These are phyloP conservation scores for Benitochromis conjunctus DNA, from an alignment of 2,113 vertebrate species.

Conservation along the genomic window DNA sequence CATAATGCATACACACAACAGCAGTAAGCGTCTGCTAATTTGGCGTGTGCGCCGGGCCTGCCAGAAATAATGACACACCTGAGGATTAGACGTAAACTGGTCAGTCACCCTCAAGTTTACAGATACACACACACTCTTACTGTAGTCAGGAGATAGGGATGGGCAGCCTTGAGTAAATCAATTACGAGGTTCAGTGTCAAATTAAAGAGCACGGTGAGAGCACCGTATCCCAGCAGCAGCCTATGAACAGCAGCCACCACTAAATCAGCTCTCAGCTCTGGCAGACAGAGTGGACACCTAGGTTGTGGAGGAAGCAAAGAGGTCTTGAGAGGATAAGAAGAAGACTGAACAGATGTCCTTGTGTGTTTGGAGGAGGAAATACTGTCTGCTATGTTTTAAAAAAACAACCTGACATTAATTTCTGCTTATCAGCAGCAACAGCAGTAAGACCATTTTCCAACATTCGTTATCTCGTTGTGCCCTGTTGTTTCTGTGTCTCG, in stretches of 20 bases:
- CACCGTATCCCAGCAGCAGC: constrained; percentile 32
- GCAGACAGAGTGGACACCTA: constrained; percentile 32
- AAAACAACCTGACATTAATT: constrained; percentile 35
- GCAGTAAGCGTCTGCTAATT: neutral
- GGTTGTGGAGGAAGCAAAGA: neutral
- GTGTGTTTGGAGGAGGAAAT: constrained; percentile 39
- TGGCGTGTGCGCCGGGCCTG: neutral
- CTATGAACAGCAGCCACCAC: constrained; percentile 29
- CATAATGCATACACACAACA: neutral
- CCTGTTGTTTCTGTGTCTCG: constrained; percentile 1
- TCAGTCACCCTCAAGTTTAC: neutral
- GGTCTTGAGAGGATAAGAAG: neutral
- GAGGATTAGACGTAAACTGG: neutral
- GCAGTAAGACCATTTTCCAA: constrained; percentile 15
- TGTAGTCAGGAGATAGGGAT: constrained; percentile 34
- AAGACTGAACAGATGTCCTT: constrained; percentile 35
- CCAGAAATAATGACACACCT: neutral
- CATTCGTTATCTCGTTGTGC: constrained; percentile 14
- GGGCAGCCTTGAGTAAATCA: constrained; percentile 57
- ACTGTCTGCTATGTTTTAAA: neutral
- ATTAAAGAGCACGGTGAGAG: constrained; percentile 44
- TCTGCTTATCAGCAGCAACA: constrained; percentile 57
- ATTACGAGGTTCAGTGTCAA: constrained; percentile 66
- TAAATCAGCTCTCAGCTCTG: constrained; percentile 37
- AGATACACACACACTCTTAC: neutral